These are phyloP conservation scores for Sphaeramia orbicularis DNA, from an alignment of 2,797 vertebrate species.

Conservation along the genomic window DNA sequence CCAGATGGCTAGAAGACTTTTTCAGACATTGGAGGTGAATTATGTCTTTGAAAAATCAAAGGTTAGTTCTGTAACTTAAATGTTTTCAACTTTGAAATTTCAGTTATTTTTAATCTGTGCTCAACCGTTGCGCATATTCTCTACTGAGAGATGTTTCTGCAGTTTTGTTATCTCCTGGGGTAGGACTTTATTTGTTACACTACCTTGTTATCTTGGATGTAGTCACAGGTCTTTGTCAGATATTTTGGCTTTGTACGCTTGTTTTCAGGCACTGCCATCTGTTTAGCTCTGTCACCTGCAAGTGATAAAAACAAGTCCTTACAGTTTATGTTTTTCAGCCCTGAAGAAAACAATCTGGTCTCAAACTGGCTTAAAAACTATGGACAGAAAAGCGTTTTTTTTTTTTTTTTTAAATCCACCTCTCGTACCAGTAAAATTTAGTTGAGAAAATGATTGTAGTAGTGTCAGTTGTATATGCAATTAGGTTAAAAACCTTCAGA, in stretches of 20 bases:
- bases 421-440: neutral
- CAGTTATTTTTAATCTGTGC: neutral
- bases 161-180: conserved; percentile 3
- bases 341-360: too few relatives aligned
- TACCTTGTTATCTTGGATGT: conserved; percentile 5
- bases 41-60: too few relatives aligned
- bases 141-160: conserved; percentile 3
- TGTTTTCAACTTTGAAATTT: neutral
- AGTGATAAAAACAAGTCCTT: too few relatives aligned
- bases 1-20: too few relatives aligned
- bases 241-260: neutral
- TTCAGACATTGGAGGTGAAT: too few relatives aligned
- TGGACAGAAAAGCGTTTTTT: too few relatives aligned
- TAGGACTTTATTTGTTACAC: neutral
- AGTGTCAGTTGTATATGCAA: too few relatives aligned
- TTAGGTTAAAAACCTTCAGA: too few relatives aligned
- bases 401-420: too few relatives aligned
- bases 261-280: conserved; percentile 1
- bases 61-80: too few relatives aligned
- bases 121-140: neutral
- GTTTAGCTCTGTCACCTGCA: conserved; percentile 7
- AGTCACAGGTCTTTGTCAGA: neutral
- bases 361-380: too few relatives aligned
- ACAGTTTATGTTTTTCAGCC: too few relatives aligned
- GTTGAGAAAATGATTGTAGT: neutral